These are phyloP conservation scores for Botia kubotai DNA, from an alignment of 2,797 vertebrate species.

Conservation along the genomic window DNA sequence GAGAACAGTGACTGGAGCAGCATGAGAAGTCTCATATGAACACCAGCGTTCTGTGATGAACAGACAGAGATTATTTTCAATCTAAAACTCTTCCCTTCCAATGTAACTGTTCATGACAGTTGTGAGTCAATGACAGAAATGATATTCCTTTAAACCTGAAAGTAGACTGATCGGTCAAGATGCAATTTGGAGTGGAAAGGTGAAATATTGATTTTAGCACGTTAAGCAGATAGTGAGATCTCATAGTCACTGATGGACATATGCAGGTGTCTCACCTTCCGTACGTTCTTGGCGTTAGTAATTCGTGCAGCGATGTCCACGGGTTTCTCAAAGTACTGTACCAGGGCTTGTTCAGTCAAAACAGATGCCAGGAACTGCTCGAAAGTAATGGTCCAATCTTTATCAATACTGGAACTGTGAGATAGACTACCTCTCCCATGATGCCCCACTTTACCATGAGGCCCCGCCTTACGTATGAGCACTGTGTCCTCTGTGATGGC, in stretches of 20 bases:
- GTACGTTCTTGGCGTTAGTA: conserved; percentile 83
- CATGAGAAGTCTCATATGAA: too few relatives aligned
- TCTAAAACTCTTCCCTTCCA: background rate
- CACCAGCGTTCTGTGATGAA: background rate
- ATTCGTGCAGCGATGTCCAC: conserved; percentile 84
- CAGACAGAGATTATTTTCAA: background rate
- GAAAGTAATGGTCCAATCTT: conserved; percentile 97
- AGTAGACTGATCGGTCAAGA: background rate
- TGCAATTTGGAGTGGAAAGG: background rate
- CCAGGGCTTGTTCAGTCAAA: conserved; percentile 92
- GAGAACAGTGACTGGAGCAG: too few relatives aligned
- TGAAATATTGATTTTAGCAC: background rate
- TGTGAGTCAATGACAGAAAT: background rate
- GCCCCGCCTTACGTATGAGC: conserved; percentile 81
- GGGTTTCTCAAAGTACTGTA: conserved; percentile 94
- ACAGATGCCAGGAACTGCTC: conserved; percentile 97
- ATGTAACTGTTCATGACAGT: background rate
- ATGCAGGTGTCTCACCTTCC: conserved; percentile 85
- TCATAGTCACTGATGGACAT: conserved; percentile 91
- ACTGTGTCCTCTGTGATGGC: conserved; percentile 96
- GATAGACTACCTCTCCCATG: conserved; percentile 72
- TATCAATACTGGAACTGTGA: conserved; percentile 88
- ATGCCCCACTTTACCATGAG: conserved; percentile 59
- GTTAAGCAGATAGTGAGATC: conserved; percentile 90
- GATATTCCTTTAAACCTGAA: background rate